phyloP scores from a whole-genome alignment of 2,113 vertebrate genomes.

The Boleophthalmus pectinirostris region DNA sequence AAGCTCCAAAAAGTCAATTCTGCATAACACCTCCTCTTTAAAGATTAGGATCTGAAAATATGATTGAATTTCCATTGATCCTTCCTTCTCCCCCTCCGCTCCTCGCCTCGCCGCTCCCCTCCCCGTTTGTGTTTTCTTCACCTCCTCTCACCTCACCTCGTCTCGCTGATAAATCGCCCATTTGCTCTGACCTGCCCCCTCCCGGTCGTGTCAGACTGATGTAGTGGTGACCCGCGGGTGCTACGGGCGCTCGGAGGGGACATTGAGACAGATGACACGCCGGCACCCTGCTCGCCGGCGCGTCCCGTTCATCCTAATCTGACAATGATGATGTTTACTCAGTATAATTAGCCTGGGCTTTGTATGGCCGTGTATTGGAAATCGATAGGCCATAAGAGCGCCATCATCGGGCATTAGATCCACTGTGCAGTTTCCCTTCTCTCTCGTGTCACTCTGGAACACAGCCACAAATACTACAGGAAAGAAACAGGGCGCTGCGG shows the following conservation, averaged over 20 bases:
- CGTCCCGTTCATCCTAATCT: constrained; percentile 5
- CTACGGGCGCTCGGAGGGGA: not conserved
- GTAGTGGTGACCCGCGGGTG: not conserved
- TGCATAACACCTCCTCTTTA: not conserved
- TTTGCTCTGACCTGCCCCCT: not conserved
- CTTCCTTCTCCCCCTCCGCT: not conserved
- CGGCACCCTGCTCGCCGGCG: not conserved
- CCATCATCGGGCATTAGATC: not conserved
- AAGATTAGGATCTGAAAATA: not conserved
- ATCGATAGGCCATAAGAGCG: not conserved
- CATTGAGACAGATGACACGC: not conserved
- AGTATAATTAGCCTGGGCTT: not conserved
- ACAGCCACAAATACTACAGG: not conserved
- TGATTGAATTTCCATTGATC: not conserved
- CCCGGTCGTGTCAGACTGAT: not conserved
- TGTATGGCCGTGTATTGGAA: not conserved
- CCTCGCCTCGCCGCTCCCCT: not conserved
- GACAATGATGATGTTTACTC: constrained; percentile 4
- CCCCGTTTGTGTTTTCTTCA: not conserved
- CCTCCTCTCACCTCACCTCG: not conserved
- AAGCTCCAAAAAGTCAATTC: not conserved
- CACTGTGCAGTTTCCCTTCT: not conserved
- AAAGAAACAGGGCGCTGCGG: too few species aligned
- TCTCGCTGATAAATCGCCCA: not conserved
- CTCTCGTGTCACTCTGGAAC: not conserved